Conservation (phyloP, 92 coral and sea anemone genomes). For the Umimayanthus chanpuru region DNA sequence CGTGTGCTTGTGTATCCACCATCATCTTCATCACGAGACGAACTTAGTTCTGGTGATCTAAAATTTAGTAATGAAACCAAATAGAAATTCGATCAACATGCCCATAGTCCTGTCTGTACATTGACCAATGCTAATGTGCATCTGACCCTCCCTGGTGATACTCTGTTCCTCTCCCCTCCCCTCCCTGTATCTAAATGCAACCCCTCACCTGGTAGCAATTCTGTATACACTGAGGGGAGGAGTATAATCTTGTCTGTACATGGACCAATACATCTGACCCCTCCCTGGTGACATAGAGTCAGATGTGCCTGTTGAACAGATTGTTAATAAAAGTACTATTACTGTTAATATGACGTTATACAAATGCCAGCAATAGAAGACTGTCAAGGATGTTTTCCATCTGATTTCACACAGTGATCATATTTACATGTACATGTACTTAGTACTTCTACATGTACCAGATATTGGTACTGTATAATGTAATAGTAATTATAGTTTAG, state of each 20-base stretch:
- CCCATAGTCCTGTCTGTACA: conserved; percentile 69
- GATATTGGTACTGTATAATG: too few species aligned
- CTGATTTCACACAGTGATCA: too few species aligned
- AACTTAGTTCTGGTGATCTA: conserved; percentile 88
- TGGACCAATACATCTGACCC: conserved; percentile 79
- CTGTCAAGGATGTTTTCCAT: too few species aligned
- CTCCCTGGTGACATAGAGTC: conserved; percentile 70
- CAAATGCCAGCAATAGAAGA: too few species aligned
- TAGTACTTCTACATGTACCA: too few species aligned
- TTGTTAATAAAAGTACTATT: neutral
- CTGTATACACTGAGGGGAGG: conserved; percentile 94
- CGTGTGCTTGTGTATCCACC: conserved; percentile 82
- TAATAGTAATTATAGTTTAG: too few species aligned
- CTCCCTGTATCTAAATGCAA: neutral
- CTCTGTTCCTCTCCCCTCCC: too few species aligned
- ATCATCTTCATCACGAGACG: conserved; percentile 91
- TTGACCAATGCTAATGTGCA: conserved; percentile 62
- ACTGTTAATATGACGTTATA: neutral
- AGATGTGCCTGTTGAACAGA: conserved; percentile 57
- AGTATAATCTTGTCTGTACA: conserved; percentile 80
- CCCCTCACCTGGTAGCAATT: conserved; percentile 84
- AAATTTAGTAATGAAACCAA: neutral
- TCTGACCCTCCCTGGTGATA: conserved; percentile 66
- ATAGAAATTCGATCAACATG: neutral
- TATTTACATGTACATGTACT: too few species aligned